Conservation (phyloP, 2,888 invertebrate species). For the Microdon myrmicae region DNA sequence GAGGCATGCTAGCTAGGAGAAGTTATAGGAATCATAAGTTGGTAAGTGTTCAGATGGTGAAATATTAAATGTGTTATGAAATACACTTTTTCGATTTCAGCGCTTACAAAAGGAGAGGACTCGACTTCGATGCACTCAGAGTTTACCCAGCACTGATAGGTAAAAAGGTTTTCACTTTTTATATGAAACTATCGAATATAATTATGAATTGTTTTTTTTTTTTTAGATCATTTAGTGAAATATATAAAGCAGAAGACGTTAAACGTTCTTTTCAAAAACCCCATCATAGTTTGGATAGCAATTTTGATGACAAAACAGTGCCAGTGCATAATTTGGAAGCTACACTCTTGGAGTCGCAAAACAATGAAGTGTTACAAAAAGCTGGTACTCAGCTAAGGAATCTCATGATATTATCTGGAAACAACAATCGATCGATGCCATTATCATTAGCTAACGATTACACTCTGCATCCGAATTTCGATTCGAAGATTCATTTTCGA, state of each 20-base stretch:
- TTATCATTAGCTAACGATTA: constrained; percentile 25
- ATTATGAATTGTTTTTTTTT: background rate
- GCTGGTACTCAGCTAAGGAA: constrained; percentile 56
- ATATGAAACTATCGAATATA: background rate
- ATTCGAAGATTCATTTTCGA: constrained; percentile 33
- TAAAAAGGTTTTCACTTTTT: constrained; percentile 12
- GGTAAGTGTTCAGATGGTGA: constrained; percentile 39
- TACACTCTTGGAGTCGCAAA: constrained; percentile 51
- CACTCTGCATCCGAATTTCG: constrained; percentile 22
- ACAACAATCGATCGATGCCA: constrained; percentile 36
- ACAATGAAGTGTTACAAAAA: constrained; percentile 55
- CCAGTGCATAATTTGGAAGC: constrained; percentile 29
- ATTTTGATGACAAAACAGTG: constrained; percentile 37
- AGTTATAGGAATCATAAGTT: constrained; percentile 66
- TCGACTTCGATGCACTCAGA: constrained; percentile 63
- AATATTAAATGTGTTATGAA: constrained; percentile 63
- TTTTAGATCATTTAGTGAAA: constrained; percentile 38
- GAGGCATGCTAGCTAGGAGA: constrained; percentile 75
- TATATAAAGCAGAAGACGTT: constrained; percentile 40
- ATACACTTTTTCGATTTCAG: constrained; percentile 60
- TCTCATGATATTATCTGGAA: constrained; percentile 54
- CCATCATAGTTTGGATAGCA: constrained; percentile 55
- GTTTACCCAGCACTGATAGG: constrained; percentile 62
- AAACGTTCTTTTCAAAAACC: constrained; percentile 49
- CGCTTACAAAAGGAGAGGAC: constrained; percentile 55